These are phyloP conservation scores for Dolichallabes microphthalmus DNA, from an alignment of 2,113 vertebrate genomes.

Conservation along the genomic window DNA sequence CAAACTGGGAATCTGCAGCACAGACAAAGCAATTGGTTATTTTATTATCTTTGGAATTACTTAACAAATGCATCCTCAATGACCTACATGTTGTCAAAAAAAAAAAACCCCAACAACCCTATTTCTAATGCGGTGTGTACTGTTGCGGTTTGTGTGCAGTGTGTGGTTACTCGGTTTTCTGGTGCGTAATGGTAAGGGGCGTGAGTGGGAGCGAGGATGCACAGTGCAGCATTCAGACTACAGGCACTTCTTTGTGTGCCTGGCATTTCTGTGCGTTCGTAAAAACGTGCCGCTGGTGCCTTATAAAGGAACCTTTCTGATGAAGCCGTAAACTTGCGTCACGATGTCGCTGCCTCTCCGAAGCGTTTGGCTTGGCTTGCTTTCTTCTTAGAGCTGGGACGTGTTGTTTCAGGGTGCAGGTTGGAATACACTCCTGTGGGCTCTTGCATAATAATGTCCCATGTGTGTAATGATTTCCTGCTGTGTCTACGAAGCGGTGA, in stretches of 20 bases:
- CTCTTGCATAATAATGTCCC: conserved; percentile 14
- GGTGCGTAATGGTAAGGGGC: conserved; percentile 33
- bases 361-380: not conserved
- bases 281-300: conserved; percentile 37
- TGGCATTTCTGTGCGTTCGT: conserved; percentile 46
- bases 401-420: conserved; percentile 27
- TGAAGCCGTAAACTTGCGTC: conserved; percentile 41
- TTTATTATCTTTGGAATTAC: not conserved
- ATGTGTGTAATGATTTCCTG: conserved; percentile 25
- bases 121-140: not conserved
- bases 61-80: not conserved
- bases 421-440: conserved; percentile 25
- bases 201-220: conserved; percentile 34
- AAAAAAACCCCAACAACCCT: not conserved
- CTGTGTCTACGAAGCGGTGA: conserved; percentile 20
- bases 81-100: not conserved
- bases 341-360: conserved; percentile 13
- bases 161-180: not conserved
- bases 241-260: conserved; percentile 55
- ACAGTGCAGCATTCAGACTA: conserved; percentile 51
- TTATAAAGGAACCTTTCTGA: conserved; percentile 44
- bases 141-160: conserved; percentile 1
- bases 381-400: conserved; percentile 19
- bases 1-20: not conserved
- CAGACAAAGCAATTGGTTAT: conserved; percentile 14